Base-by-base conservation (phyloP, 2,888 invertebrate genomes). In the Spilarctia lutea region DNA sequence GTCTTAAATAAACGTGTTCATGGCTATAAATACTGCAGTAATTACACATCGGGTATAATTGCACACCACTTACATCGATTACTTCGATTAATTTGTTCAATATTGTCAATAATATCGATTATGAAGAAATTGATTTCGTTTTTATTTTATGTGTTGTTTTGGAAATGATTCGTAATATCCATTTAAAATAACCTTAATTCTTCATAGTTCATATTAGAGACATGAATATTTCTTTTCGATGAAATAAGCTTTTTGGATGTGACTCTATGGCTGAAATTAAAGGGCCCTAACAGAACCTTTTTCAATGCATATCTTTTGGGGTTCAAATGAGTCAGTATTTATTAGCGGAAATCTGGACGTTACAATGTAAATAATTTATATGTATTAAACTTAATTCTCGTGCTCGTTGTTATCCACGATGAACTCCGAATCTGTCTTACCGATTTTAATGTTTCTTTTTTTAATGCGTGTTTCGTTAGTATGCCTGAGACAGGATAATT, bases 81-180 rank as follows among this genome's bases (percentile, higher is more conserved):
- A 75, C 74, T 65, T 68, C 73, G 72, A 79, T 80, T 81, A 84
- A 79, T 84, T 84, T 81, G 79, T 84, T 82, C 78, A 79, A 85
- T 82, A 81, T 81, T 81, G 76, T 76, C 74, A 77, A 80, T 79
- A 78, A 80, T 85, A 82, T 78, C 76, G 76, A 84, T 84, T 85
- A 79, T 77, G 42, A 68, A 56, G 33, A 45, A 74, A 82, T 85
- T 82, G 78, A 75, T 83, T 84, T 74, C 77, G 73, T 79, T 77
- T 77, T 68, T 45, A 60, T 27, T 74, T 75, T 76, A 75, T 79
- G 63, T 74, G 63, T 78, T 72, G 52, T 75, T 48, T 48, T 71
- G 60, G 75, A 48, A 73, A 42, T 48, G n/a, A 48, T n/a, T 35
- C 11, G 18, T 66, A 16, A 52, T 1, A 11, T 30, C 30, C 13